Base-by-base conservation (phyloP, 2,797 vertebrate species). In the Sorex maritimensis region DNA sequence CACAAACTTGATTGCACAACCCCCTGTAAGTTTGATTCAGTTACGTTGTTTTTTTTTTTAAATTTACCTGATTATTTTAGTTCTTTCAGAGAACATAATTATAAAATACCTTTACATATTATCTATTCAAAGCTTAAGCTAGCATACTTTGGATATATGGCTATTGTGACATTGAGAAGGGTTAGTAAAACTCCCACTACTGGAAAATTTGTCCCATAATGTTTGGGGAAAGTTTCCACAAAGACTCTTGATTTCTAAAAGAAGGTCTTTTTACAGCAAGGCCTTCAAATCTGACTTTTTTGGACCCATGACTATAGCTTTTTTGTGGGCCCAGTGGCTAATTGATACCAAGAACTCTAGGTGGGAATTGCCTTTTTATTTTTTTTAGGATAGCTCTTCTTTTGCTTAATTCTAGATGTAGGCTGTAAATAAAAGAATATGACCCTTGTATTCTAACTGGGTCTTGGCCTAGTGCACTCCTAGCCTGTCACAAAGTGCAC, bases 1-100 rank as follows among this genome's bases (percentile, higher is more conserved):
- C 88, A 99, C 98, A 10, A 95, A 97, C 77, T 97, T 99, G n/a
- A 98, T 99, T 86, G 98, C 97, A 52, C 98, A 97, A 52, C 96
- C 98, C 72, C 94, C 95, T 58, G 99, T 99, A 98, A 97, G 98
- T 97, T 84, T 5, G 8, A 24, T 78, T 83, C 73, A 0, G 7
- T 82, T 6, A 14, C 0, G 52, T 8, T 5, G 58, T 17, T 19
- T 61, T 61, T 61, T 58, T 58, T 61, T 61, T 61, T 61, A 61
- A 52, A 11, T 61, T 61, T 61, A 61, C 17, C 12, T 13, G 21
- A 28, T n/a, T 38, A 49, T 8, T 88, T 44, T 10, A 88, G 68
- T 74, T 93, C 49, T 79, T 91, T 63, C 41, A 55, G 46, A 75
- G 52, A 86, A 15, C 12, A 91, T 89, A 74, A 46, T 17, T 3